Conservation (phyloP, 1,140 invertebrate genomes). For the Gryon sp. region DNA sequence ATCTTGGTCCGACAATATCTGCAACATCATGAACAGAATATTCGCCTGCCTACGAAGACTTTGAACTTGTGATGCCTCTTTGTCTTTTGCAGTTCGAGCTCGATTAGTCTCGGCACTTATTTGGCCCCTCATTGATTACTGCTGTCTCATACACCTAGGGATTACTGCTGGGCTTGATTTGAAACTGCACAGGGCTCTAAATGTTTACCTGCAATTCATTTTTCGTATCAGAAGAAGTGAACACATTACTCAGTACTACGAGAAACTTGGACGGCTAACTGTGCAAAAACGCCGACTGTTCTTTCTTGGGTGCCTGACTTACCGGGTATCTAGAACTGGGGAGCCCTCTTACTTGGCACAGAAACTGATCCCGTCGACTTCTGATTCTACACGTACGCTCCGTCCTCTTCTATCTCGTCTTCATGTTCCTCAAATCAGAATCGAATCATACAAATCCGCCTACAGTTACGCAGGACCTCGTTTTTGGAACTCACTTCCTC, state of each 20-base stretch:
- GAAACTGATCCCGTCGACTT: too few relatives aligned
- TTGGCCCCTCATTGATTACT: constrained; percentile 1
- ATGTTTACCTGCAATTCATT: background rate
- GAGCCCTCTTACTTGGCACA: too few relatives aligned
- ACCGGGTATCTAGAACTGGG: too few relatives aligned
- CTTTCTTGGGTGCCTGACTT: background rate
- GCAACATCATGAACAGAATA: background rate
- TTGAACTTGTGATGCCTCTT: background rate
- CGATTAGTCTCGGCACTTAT: background rate
- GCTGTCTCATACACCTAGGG: background rate
- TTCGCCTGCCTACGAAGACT: background rate
- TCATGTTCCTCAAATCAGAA: too few relatives aligned
- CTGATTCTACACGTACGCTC: too few relatives aligned
- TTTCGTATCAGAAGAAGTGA: background rate
- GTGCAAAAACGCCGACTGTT: background rate
- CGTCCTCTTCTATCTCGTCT: too few relatives aligned
- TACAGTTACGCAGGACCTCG: too few relatives aligned
- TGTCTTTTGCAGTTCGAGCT: background rate
- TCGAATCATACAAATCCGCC: too few relatives aligned
- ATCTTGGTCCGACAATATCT: too few relatives aligned
- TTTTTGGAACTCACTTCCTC: too few relatives aligned
- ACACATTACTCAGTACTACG: background rate
- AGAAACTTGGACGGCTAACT: constrained; percentile 3
- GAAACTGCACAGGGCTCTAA: background rate
- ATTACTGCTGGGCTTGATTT: background rate